Conservation (phyloP, 2,797 vertebrate species). For the Cyprinella venusta region DNA sequence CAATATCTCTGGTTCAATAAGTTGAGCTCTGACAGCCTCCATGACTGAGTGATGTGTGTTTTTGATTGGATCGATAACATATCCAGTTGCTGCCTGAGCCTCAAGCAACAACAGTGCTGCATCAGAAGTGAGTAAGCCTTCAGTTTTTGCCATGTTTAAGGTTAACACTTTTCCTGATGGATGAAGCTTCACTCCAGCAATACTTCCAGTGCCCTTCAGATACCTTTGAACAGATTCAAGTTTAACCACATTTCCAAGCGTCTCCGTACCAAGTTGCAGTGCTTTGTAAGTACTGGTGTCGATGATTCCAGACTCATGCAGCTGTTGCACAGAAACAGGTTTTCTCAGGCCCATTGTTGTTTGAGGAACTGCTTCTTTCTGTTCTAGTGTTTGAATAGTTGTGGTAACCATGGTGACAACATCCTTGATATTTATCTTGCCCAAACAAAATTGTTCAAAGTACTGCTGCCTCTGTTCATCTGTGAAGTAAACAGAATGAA, state of each 20-base stretch:
- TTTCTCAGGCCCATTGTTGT: constrained; percentile 80
- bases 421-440: constrained; percentile 69
- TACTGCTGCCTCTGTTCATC: constrained; percentile 80
- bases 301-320: constrained; percentile 85
- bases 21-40: constrained; percentile 69
- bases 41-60: constrained; percentile 71
- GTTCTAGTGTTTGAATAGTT: constrained; percentile 70
- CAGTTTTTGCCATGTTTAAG: constrained; percentile 72
- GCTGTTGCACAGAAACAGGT: constrained; percentile 78
- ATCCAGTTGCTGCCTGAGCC: constrained; percentile 79
- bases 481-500: constrained; percentile 85
- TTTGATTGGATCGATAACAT: constrained; percentile 74
- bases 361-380: constrained; percentile 62
- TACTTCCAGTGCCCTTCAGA: constrained; percentile 84
- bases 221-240: constrained; percentile 78
- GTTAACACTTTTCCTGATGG: constrained; percentile 72
- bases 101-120: constrained; percentile 74
- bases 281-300: constrained; percentile 79
- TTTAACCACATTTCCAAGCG: constrained; percentile 75
- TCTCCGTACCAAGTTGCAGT: constrained; percentile 77
- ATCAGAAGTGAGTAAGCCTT: constrained; percentile 70
- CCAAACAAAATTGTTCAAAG: constrained; percentile 77
- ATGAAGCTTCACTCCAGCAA: constrained; percentile 74
- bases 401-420: constrained; percentile 69
- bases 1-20: constrained; percentile 73